These are phyloP conservation scores for Odontomyia ornata DNA, from an alignment of 2,888 invertebrate species.

Conservation along the genomic window DNA sequence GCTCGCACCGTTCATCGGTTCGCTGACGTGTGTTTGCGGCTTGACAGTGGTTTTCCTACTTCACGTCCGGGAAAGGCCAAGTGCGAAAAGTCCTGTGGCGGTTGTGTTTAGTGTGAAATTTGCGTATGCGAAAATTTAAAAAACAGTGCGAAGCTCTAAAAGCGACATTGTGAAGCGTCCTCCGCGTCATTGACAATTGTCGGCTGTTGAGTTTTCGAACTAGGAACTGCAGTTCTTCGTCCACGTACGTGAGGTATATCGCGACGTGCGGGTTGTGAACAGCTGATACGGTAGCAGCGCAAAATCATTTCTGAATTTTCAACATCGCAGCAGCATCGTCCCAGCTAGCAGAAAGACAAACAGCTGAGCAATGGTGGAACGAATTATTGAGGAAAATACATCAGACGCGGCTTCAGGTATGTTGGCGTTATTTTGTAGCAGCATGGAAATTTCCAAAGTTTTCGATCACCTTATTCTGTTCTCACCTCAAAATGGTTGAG, in stretches of 20 bases:
- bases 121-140: too few relatives aligned
- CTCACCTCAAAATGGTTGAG: neutral
- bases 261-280: neutral
- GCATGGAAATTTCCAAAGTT: neutral
- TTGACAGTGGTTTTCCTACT: neutral
- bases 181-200: conserved; percentile 3
- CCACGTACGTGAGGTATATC: conserved; percentile 9
- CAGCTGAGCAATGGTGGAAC: conserved; percentile 69
- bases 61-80: neutral
- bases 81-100: neutral
- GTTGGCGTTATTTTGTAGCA: conserved; percentile 37
- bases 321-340: conserved; percentile 23
- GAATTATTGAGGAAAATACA: conserved; percentile 70
- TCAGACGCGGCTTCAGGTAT: conserved; percentile 66
- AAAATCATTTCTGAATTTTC: conserved; percentile 5
- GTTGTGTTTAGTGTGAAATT: neutral
- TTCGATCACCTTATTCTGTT: neutral
- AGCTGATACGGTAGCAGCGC: conserved; percentile 15
- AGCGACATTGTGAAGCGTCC: conserved; percentile 10
- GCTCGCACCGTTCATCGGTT: neutral
- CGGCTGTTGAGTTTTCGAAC: conserved; percentile 14
- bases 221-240: conserved; percentile 18
- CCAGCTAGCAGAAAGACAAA: neutral
- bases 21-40: conserved; percentile 5
- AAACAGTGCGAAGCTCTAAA: neutral